Conservation (phyloP, 2,113 vertebrate species). For the Neoarius graeffei region DNA sequence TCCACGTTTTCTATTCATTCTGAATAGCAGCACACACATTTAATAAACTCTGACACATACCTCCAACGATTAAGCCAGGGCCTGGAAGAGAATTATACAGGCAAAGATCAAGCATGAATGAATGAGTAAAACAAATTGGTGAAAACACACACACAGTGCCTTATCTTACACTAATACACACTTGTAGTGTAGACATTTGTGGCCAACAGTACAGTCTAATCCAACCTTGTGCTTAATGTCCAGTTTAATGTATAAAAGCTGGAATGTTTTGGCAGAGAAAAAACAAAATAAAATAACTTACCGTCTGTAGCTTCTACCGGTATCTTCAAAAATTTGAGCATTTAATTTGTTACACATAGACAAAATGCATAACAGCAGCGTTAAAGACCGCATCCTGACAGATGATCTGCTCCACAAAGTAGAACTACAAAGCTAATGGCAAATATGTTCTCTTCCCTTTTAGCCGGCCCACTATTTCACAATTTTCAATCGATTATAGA, state of each 20-base stretch:
- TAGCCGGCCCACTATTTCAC: slow-evolving; percentile 25
- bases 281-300: neutral
- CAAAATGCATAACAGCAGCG: neutral
- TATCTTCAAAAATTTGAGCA: neutral
- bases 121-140: neutral
- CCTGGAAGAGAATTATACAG: neutral
- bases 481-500: slow-evolving; percentile 12
- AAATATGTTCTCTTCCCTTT: neutral
- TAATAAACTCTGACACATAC: neutral
- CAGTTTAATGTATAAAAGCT: neutral
- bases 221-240: neutral
- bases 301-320: neutral
- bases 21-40: neutral
- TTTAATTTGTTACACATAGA: slow-evolving; percentile 7
- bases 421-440: neutral
- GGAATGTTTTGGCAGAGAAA: no score
- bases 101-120: neutral
- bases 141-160: neutral
- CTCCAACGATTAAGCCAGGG: fast-evolving
- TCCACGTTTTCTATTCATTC: neutral
- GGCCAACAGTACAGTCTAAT: neutral
- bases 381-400: slow-evolving; percentile 18
- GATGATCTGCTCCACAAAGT: neutral
- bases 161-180: neutral
- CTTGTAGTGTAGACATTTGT: neutral